Evolutionary conservation across 2,113 vertebrate species (phyloP), one percentile per base, ranked within the genome.

Genomic region (Probosciger aterrimus): DNA sequence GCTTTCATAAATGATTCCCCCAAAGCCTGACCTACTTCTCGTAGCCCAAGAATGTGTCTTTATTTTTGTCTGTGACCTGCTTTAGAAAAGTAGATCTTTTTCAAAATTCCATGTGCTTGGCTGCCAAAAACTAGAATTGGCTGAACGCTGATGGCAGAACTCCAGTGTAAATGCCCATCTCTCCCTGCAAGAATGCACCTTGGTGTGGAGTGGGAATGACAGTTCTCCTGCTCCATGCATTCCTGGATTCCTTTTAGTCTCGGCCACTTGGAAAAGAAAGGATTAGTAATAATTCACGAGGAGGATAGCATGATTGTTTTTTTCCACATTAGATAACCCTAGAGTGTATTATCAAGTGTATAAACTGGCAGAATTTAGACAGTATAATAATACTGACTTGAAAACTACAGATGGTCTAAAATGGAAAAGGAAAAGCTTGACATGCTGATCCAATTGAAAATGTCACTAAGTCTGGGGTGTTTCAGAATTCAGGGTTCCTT

Each of bases 101-200:
- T 62, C 59, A 93, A 94, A 93, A 95, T 96, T 96, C 96, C 95
- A 89, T 53, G 77, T 30, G 37, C 65, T 82, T 1, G 0, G 49
- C 86, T 94, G 95, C 96, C 96, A 95, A 84, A 89, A 93, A 94
- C 19, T 52, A 62, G 83, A 95, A 71, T 11, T 96, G 96, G 96
- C 92, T 75, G 88, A 64, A 83, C 5, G 67, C 44, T 84, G 88
- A 49, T 90, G 96, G 96, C 95, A 62, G 44, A 83, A 71, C 44
- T 96, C 95, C 96, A 96, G 69, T 87, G 83, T 95, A 96, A 97
- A 97, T 96, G 96, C 96, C 96, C 96, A 91, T 94, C 96, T 85
- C 53, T 88, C 86, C 69, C 70, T 81, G n/a, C 43, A 96, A 73
- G 83, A 96, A 96, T 91, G 90, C 91, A 94, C 93, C 88, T 95